Evolutionary conservation across 2,888 invertebrate species (phyloP).

Genomic region (Coelopa pilipes): DNA sequence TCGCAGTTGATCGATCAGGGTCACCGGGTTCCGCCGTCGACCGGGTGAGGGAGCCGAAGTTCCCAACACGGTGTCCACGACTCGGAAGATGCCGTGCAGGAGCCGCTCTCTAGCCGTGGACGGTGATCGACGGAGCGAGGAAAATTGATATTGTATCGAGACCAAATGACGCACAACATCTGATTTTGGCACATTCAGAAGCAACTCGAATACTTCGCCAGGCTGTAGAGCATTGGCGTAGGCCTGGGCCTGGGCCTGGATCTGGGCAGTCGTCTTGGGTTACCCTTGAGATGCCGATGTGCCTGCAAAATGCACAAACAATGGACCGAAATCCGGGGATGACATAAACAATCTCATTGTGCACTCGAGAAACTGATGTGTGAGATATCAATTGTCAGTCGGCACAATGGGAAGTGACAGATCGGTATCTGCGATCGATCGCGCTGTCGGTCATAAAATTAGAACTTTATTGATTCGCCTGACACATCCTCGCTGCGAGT

Average conservation of each 20-base stretch:
- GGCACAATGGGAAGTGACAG: conserved; percentile 48
- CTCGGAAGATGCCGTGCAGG: no score
- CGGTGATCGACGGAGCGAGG: neutral
- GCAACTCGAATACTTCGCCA: conserved; percentile 21
- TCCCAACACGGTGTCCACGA: no score
- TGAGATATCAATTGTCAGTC: conserved; percentile 47
- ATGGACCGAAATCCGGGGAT: conserved; percentile 45
- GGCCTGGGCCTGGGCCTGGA: neutral
- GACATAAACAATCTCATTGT: conserved; percentile 63
- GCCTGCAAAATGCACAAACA: conserved; percentile 31
- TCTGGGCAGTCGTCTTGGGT: conserved; percentile 6
- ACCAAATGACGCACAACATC: conserved; percentile 24
- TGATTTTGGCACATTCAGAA: conserved; percentile 19
- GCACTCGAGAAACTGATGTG: conserved; percentile 52
- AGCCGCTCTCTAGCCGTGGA: conserved; percentile 2
- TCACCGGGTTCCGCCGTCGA: no score
- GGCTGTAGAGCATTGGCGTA: neutral
- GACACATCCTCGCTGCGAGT: conserved; percentile 49
- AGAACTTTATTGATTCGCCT: conserved; percentile 65
- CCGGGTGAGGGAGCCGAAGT: no score
- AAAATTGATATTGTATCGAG: conserved; percentile 31
- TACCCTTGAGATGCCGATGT: conserved; percentile 15
- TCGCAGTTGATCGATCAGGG: no score
- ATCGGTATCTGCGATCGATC: conserved; percentile 37
- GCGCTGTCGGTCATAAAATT: conserved; percentile 57